A percentile compares a stretch with the other conserved stretches of the same genome.
Evolutionary conservation across 2,797 vertebrate genomes (phyloP).

Genomic region (Petrocephalus sullivani): DNA sequence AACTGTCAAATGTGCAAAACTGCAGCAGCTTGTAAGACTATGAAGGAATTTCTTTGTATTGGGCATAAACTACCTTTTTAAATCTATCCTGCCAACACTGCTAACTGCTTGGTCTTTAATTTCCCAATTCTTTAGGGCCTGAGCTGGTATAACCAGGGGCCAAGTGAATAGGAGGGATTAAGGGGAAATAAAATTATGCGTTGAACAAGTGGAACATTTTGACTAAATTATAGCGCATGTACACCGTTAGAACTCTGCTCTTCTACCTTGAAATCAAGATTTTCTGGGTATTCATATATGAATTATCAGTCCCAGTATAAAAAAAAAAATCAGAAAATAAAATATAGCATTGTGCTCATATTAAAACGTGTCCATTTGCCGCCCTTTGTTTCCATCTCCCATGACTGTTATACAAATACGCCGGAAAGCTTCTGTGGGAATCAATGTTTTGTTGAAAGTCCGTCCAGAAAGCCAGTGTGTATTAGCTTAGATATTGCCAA

Average conservation of each 20-base stretch:
- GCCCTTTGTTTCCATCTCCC: constrained; percentile 10
- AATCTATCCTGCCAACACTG: neutral
- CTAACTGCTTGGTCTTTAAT: neutral
- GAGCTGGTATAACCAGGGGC: neutral
- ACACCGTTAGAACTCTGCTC: neutral
- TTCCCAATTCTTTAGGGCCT: neutral
- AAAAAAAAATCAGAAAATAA: neutral
- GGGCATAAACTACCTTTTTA: neutral
- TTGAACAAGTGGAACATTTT: constrained; percentile 8
- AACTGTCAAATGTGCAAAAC: neutral
- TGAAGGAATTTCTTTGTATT: neutral
- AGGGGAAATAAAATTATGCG: neutral
- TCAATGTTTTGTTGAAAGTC: constrained; percentile 14
- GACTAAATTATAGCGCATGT: constrained; percentile 6
- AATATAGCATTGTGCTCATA: constrained; percentile 18
- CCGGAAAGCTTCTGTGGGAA: constrained; percentile 21
- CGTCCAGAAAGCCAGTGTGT: constrained; percentile 24
- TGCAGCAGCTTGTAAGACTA: neutral
- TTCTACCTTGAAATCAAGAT: neutral
- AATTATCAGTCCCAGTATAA: neutral
- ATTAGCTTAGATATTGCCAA: constrained; percentile 57
- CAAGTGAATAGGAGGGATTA: neutral
- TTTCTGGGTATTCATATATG: neutral
- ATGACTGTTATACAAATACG: constrained; percentile 19
- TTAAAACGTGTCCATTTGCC: constrained; percentile 19